phyloP scores from a whole-genome alignment of 2,113 vertebrate genomes.

The Amblyornis subalaris region DNA sequence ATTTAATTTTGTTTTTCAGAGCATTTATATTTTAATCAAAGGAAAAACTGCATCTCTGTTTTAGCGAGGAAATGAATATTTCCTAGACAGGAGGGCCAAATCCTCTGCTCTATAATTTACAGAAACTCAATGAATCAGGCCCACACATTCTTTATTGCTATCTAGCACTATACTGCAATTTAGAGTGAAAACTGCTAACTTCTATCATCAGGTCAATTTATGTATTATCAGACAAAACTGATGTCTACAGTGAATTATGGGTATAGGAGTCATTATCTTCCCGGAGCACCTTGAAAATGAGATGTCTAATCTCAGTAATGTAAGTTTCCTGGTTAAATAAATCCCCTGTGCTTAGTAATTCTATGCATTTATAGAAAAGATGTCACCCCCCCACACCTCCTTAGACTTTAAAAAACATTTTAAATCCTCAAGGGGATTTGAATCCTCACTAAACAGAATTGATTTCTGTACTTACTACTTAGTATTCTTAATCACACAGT shows the following conservation, averaged over 20 bases:
- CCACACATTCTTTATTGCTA: background rate
- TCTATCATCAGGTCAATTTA: constrained; percentile 51
- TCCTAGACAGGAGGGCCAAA: background rate
- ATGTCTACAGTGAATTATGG: constrained; percentile 65
- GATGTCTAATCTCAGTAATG: constrained; percentile 77
- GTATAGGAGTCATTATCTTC: constrained; percentile 70
- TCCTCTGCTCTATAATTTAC: background rate
- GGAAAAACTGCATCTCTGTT: background rate
- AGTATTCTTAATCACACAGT: constrained; percentile 36
- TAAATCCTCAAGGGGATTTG: constrained; percentile 61
- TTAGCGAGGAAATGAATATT: background rate
- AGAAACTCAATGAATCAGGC: background rate
- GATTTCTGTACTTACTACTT: constrained; percentile 53
- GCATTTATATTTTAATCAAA: background rate
- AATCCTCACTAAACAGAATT: constrained; percentile 63
- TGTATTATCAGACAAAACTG: constrained; percentile 62
- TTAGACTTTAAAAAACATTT: constrained; percentile 60
- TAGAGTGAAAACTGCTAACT: constrained; percentile 58
- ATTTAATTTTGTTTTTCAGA: background rate
- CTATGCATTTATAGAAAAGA: constrained; percentile 60
- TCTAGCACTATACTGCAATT: constrained; percentile 2
- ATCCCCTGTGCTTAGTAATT: constrained; percentile 64
- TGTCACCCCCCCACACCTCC: constrained; percentile 4
- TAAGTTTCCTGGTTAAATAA: constrained; percentile 74
- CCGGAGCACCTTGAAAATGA: constrained; percentile 72